Percentiles rank a stretch among this genome's conserved stretches.
Conservation (phyloP, 2,797 vertebrate genomes). For the Paramormyrops hopkinsi region DNA sequence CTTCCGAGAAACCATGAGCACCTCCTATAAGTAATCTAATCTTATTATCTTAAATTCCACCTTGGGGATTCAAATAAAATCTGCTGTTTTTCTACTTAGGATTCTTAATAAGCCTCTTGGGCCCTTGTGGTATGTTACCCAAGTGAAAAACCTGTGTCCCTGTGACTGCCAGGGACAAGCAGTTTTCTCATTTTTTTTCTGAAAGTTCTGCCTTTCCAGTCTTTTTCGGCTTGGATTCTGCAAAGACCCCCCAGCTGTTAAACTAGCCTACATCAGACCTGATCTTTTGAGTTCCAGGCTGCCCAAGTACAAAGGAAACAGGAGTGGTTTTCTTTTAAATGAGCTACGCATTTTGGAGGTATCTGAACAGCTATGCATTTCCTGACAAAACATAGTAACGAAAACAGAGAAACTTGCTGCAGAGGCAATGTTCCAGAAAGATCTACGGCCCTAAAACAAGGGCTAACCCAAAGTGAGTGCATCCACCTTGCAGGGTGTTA, state of each 20-base stretch:
- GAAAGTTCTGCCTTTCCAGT: background rate
- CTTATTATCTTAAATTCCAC: slow-evolving; percentile 58
- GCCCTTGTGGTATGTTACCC: slow-evolving; percentile 54
- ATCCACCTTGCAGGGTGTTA: background rate
- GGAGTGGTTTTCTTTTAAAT: background rate
- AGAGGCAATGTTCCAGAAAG: background rate
- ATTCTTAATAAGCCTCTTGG: slow-evolving; percentile 71
- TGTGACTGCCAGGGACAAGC: slow-evolving; percentile 5
- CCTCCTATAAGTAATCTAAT: slow-evolving; percentile 61
- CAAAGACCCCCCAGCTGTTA: background rate
- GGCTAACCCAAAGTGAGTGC: background rate
- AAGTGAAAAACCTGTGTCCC: slow-evolving; percentile 43
- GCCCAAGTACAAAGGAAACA: background rate
- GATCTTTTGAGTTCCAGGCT: background rate
- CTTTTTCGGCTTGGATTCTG: background rate
- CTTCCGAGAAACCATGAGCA: slow-evolving; percentile 35
- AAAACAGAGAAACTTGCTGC: background rate
- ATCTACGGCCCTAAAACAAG: background rate
- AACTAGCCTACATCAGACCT: background rate
- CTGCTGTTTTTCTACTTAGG: slow-evolving; percentile 69
- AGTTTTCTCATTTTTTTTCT: background rate
- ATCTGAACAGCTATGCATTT: background rate
- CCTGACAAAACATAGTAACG: background rate
- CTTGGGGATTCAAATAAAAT: slow-evolving; percentile 60
- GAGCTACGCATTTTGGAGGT: background rate